These are phyloP conservation scores for Balaeniceps rex DNA, from an alignment of 2,113 vertebrate genomes.

Conservation along the genomic window DNA sequence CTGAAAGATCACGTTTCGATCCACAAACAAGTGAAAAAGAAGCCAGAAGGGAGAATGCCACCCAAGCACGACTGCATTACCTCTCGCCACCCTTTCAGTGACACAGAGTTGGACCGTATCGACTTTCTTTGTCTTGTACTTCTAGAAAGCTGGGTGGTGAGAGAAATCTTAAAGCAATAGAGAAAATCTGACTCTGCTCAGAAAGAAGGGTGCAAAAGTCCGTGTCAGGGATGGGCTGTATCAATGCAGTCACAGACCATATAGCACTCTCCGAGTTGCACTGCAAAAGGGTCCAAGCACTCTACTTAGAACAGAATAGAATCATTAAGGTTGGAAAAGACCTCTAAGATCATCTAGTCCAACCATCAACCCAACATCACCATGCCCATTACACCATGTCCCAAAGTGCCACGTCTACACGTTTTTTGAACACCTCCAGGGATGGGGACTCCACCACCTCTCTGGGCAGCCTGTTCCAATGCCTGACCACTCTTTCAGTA, in stretches of 20 bases:
- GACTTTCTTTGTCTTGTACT: accelerated
- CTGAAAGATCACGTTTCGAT: not conserved
- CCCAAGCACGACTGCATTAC: accelerated
- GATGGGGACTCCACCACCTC: too few species aligned
- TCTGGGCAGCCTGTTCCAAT: too few species aligned
- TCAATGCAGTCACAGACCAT: not conserved
- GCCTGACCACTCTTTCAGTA: too few species aligned
- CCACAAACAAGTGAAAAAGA: not conserved
- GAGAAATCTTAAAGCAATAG: not conserved
- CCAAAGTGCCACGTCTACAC: too few species aligned
- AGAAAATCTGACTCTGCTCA: not conserved
- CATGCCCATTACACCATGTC: too few species aligned
- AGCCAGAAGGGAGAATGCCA: not conserved
- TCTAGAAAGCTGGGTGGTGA: not conserved
- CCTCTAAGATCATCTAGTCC: too few species aligned
- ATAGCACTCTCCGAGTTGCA: accelerated
- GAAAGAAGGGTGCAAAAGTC: not conserved
- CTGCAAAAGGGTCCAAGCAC: not conserved
- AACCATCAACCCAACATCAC: too few species aligned
- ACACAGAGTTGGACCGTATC: accelerated
- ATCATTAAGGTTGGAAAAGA: too few species aligned
- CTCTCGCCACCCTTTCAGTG: not conserved
- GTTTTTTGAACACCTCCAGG: too few species aligned
- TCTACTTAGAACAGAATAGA: too few species aligned
- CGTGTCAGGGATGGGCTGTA: not conserved